phyloP scores from a whole-genome alignment of 2,888 invertebrate genomes.

The Phasia obesa region DNA sequence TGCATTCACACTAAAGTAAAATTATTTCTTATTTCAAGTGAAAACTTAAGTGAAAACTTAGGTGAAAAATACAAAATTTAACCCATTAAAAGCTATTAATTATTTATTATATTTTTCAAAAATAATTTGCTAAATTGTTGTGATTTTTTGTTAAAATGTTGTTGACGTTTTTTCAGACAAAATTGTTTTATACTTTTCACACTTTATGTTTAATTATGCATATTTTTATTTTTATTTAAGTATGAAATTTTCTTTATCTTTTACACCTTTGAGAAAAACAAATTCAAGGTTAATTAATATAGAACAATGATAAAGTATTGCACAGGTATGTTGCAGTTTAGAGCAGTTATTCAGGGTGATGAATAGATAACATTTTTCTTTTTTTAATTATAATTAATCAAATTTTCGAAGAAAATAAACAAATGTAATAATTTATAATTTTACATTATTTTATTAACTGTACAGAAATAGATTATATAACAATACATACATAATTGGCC shows the following conservation, averaged over 20 bases:
- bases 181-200: conserved; percentile 43
- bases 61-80: conserved; percentile 55
- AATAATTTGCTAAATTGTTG: conserved; percentile 27
- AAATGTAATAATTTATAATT: too few species aligned
- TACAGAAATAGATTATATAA: too few species aligned
- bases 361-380: too few species aligned
- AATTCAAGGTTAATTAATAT: conserved; percentile 52
- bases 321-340: conserved; percentile 1
- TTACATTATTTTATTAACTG: background rate
- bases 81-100: conserved; percentile 44
- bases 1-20: conserved; percentile 66
- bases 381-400: too few species aligned
- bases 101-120: conserved; percentile 1
- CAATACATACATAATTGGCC: too few species aligned
- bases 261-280: conserved; percentile 59
- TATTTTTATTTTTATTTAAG: background rate
- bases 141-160: background rate
- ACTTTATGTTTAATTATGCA: conserved; percentile 48
- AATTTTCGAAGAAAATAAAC: background rate
- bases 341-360: too few species aligned
- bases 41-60: too few species aligned
- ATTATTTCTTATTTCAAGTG: conserved; percentile 35
- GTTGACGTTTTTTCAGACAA: conserved; percentile 33
- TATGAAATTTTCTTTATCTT: conserved; percentile 17
- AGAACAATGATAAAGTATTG: background rate